Evolutionary conservation across 2,888 invertebrate genomes (phyloP).

Genomic region (Antheraea yamamai): DNA sequence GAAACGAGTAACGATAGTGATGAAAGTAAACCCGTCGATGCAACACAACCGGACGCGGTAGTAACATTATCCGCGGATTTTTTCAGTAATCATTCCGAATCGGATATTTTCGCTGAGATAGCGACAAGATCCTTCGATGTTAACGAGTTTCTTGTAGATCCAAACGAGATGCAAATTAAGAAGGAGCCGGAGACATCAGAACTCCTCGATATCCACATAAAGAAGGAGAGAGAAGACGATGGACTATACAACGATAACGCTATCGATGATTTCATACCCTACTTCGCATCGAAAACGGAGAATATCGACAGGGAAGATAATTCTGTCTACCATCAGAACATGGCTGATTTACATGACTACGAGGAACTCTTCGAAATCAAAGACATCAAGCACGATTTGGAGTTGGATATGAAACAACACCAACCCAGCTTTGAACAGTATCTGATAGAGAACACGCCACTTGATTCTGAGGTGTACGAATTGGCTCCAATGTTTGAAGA

Average conservation of each 20-base stretch:
- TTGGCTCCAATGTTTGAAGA: slow-evolving; percentile 72
- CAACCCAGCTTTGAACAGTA: slow-evolving; percentile 70
- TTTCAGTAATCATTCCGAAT: slow-evolving; percentile 61
- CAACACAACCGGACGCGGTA: slow-evolving; percentile 55
- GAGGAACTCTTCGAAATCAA: slow-evolving; percentile 66
- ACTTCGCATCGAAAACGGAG: slow-evolving; percentile 63
- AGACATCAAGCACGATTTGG: slow-evolving; percentile 67
- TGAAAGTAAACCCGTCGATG: slow-evolving; percentile 47
- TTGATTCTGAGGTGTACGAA: slow-evolving; percentile 67
- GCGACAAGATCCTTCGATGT: slow-evolving; percentile 72
- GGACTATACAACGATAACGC: slow-evolving; percentile 73
- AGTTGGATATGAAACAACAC: slow-evolving; percentile 67
- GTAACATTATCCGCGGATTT: slow-evolving; percentile 70
- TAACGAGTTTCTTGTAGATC: slow-evolving; percentile 66
- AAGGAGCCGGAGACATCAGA: slow-evolving; percentile 50
- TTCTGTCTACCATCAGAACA: slow-evolving; percentile 81
- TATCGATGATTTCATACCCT: slow-evolving; percentile 73
- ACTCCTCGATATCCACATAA: slow-evolving; percentile 54
- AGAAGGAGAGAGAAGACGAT: slow-evolving; percentile 60
- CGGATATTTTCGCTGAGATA: slow-evolving; percentile 70
- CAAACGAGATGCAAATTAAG: slow-evolving; percentile 71
- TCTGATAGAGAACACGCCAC: slow-evolving; percentile 69
- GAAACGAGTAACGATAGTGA: slow-evolving; percentile 33
- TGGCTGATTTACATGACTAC: slow-evolving; percentile 82
- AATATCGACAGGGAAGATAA: slow-evolving; percentile 63